Conservation (phyloP, 1,140 invertebrate species). For the Tetramorium parvispinum region DNA sequence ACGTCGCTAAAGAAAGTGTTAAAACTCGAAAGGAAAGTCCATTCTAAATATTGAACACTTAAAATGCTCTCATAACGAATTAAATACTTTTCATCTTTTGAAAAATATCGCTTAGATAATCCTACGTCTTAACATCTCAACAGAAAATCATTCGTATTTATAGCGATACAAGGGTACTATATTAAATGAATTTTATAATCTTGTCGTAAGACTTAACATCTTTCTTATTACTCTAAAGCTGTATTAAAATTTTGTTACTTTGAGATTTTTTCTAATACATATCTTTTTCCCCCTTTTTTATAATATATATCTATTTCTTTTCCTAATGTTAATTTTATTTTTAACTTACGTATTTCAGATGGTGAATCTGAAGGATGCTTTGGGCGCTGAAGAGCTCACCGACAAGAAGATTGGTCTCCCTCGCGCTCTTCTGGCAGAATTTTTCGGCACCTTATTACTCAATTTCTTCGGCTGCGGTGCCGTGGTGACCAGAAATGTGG, state of each 20-base stretch:
- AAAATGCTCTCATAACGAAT: not conserved
- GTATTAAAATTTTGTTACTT: not conserved
- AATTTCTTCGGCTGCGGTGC: constrained; percentile 95
- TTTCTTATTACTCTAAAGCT: not conserved
- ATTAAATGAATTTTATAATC: not conserved
- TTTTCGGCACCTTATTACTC: constrained; percentile 92
- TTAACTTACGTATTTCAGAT: constrained; percentile 70
- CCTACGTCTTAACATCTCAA: not conserved
- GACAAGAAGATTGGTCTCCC: constrained; percentile 87
- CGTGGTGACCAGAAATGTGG: constrained; percentile 87
- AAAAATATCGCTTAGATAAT: not conserved
- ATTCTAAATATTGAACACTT: not conserved
- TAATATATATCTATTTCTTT: not conserved
- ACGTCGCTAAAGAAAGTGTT: constrained; percentile 52
- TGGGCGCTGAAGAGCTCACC: constrained; percentile 89
- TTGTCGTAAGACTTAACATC: not conserved
- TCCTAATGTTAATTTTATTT: not conserved
- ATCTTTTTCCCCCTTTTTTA: not conserved
- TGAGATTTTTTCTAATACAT: not conserved
- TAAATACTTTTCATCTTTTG: not conserved
- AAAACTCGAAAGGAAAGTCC: not conserved
- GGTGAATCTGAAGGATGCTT: constrained; percentile 87
- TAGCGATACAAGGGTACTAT: not conserved
- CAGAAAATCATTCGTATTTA: not conserved
- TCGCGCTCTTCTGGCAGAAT: constrained; percentile 93